Percentiles rank a stretch among this genome's conserved stretches.
Conservation (phyloP, 2,797 vertebrate genomes). For the Pempheris klunzingeri region DNA sequence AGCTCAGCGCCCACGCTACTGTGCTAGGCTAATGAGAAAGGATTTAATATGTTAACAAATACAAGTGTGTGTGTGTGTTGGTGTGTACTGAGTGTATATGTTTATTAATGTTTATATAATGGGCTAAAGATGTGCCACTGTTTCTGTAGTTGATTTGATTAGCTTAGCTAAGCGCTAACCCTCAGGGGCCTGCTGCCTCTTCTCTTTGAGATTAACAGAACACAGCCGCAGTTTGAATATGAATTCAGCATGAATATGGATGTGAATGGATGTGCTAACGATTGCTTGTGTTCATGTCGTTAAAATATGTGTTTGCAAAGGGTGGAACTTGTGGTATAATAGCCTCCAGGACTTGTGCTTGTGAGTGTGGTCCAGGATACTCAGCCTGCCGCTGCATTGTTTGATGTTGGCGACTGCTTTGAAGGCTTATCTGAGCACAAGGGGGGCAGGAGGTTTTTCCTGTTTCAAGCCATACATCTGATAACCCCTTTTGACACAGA, state of each 20-base stretch:
- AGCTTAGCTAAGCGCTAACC: conserved; percentile 82
- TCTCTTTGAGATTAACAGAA: conserved; percentile 79
- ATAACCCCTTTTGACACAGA: conserved; percentile 64
- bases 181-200: conserved; percentile 71
- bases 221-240: conserved; percentile 74
- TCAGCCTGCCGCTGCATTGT: conserved; percentile 50
- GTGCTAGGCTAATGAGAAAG: conserved; percentile 69
- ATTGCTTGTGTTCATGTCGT: conserved; percentile 63
- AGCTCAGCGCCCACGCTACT: conserved; percentile 54
- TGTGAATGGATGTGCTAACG: conserved; percentile 68
- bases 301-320: conserved; percentile 58
- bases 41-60: conserved; percentile 69
- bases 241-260: conserved; percentile 80
- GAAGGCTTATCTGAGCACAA: conserved; percentile 63
- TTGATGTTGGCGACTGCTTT: conserved; percentile 70
- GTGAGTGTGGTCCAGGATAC: conserved; percentile 43
- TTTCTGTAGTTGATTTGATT: conserved; percentile 79
- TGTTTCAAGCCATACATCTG: conserved; percentile 39
- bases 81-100: conserved; percentile 52
- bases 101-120: conserved; percentile 77
- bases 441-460: conserved; percentile 28
- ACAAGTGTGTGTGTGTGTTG: conserved; percentile 37
- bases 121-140: conserved; percentile 69
- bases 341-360: conserved; percentile 58
- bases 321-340: conserved; percentile 60